Base-by-base conservation (phyloP, 2,888 invertebrate genomes). In the Neocrepidodera transversa region DNA sequence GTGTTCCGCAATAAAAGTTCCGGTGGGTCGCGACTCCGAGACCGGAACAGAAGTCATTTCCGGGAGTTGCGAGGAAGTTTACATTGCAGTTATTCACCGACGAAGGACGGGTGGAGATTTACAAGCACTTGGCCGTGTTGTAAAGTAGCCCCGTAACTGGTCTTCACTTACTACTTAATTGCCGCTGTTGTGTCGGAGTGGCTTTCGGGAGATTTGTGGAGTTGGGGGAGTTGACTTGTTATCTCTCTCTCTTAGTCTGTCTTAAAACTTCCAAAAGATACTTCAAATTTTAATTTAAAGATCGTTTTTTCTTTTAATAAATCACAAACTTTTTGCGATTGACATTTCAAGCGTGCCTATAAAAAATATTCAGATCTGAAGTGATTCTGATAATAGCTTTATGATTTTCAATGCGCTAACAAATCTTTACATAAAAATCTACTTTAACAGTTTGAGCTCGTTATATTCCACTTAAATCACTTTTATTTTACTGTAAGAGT, bases 41-140 rank as follows among this genome's bases (percentile, higher is more conserved):
- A 71, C 73, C 74, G 73, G 73, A 75, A 74, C 70, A 63, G 66
- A 62, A 70, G 70, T 71, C 73, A 74, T 74, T 75, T 74, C 74
- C 73, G 71, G 71, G 65, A 67, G 69, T 68, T 69, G 65, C 69
- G 67, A 70, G 72, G 67, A 71, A 70, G 70, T 71, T 71, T 70
- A 71, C 69, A 62, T 66, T 70, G 70, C 67, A 69, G 71, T 71
- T 70, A 67, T 64, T 71, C 68, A 64, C 66, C 52, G 66, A 62
- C 30, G 52, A 45, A 42, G 67, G 58, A 64, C 55, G 48, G 56
- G 52, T 13, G 45, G 61, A 68, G 69, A 69, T 71, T 71, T 71
- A 70, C 70, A 63, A 62, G 62, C 66, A 52, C 65, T 52, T 36
- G 26, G 55, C 63, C 62, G 49, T 69, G 51, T 69, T 68, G 69